Evolutionary conservation across 1,140 invertebrate species (phyloP), one percentile per base, ranked within the genome.

Genomic region (Ooceraea biroi): DNA sequence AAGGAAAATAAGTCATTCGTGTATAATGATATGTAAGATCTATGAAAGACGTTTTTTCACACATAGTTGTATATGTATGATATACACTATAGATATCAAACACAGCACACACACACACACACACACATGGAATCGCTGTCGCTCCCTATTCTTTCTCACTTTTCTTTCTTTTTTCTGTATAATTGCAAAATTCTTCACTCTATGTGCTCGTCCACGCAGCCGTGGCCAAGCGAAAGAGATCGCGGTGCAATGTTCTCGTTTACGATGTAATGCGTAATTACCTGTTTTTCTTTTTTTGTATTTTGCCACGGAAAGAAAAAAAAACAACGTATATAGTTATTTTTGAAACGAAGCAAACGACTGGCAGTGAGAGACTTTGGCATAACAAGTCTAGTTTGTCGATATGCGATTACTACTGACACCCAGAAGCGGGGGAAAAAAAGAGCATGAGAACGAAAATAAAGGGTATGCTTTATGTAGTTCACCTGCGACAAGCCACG

Each of bases 291-390:
- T 36, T 36, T 36, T 88, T 88, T 90, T 88, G 50, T 80, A 90
- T 90, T 80, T 36, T 36, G 36, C 7, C 36, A 76, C 55, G 84
- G 90, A 86, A 71, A 19, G 12, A 44, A 41, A 88, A 89, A 83
- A 90, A 85, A 87, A n/a, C n/a, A n/a, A n/a, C n/a, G n/a, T 85
- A 72, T 76, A 90, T 73, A 85, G 90, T 91, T 91, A 91, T 91
- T 91, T 91, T 90, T 89, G 71, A 82, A 88, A 84, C 27, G 65
- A 63, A 86, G 61, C 65, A 86, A 86, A 65, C 82, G 78, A 87
- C 78, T 87, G 17, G 25, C n/a, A 85, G n/a, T 83, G 87, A 80
- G 61, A 73, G 86, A 83, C 84, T 90, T 91, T 90, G 89, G 84
- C 77, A 55, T 83, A n/a, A 36, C 83, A 88, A 88, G 88, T 85